Percentiles rank a stretch among this genome's conserved stretches.
phyloP scores from a whole-genome alignment of 2,113 vertebrate species.

The mouse (Mus musculus) region DNA sequence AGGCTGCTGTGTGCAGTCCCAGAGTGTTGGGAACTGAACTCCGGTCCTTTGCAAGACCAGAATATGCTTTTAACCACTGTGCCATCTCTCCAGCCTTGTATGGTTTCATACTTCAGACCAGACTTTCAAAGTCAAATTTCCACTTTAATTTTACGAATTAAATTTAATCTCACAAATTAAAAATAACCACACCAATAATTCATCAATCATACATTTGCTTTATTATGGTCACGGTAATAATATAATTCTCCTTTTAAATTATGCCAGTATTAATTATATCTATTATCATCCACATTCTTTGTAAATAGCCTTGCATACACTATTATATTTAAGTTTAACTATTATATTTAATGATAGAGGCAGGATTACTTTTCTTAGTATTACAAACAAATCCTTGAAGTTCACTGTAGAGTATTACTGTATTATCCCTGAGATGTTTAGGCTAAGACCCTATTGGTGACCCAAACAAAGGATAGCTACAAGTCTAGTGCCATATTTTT shows the following conservation, averaged over 20 bases:
- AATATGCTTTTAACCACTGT: neutral
- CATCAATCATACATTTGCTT: neutral
- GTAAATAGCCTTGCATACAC: neutral
- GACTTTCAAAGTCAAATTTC: constrained; percentile 9
- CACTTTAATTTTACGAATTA: neutral
- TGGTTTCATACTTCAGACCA: neutral
- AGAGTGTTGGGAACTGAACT: neutral
- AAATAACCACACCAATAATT: neutral
- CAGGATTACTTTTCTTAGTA: neutral
- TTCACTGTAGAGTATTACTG: neutral
- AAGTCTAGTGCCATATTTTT: neutral
- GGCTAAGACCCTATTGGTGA: neutral
- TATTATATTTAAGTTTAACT: constrained; percentile 43
- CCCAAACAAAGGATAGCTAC: neutral
- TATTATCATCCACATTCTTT: constrained; percentile 17
- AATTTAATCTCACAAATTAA: neutral
- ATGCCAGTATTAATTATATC: constrained; percentile 34
- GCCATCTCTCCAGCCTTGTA: neutral
- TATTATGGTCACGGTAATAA: constrained; percentile 4
- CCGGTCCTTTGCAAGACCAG: neutral
- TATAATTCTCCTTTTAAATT: constrained; percentile 17
- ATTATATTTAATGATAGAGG: neutral
- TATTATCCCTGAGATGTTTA: neutral
- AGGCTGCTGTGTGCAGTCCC: neutral
- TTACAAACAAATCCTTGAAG: neutral